Conservation (phyloP, 2,888 invertebrate species). For the Phaedon cochleariae region DNA sequence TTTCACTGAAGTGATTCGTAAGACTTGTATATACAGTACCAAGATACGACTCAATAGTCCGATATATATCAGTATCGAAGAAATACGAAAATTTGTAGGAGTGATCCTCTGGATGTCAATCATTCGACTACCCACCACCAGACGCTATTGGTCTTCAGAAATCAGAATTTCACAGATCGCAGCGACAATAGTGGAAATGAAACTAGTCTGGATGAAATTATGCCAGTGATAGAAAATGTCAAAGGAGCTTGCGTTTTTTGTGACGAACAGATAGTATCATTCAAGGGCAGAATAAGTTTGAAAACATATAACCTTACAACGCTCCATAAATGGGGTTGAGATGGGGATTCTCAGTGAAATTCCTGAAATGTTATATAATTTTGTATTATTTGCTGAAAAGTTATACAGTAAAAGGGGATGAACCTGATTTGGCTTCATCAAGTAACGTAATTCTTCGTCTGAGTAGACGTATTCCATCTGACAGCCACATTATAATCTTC, state of each 20-base stretch:
- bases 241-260: slow-evolving; percentile 22
- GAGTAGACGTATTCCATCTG: slow-evolving; percentile 17
- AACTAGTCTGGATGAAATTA: slow-evolving; percentile 10
- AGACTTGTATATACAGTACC: no score
- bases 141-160: slow-evolving; percentile 20
- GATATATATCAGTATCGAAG: no score
- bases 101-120: slow-evolving; percentile 26
- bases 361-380: slow-evolving; percentile 43
- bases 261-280: slow-evolving; percentile 23
- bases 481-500: slow-evolving; percentile 38
- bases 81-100: no score
- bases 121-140: slow-evolving; percentile 14
- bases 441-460: not conserved
- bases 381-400: slow-evolving; percentile 41
- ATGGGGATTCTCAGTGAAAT: slow-evolving; percentile 2
- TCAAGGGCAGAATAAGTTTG: not conserved
- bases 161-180: slow-evolving; percentile 32
- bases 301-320: slow-evolving; percentile 1
- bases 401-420: not conserved
- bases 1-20: no score
- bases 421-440: not conserved
- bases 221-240: slow-evolving; percentile 29
- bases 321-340: not conserved
- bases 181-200: slow-evolving; percentile 18
- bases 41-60: no score